Percentiles rank a stretch among this genome's conserved stretches.
These are phyloP conservation scores for Rugalucina vietnamica DNA, from an alignment of 2,888 invertebrate species.

Conservation along the genomic window DNA sequence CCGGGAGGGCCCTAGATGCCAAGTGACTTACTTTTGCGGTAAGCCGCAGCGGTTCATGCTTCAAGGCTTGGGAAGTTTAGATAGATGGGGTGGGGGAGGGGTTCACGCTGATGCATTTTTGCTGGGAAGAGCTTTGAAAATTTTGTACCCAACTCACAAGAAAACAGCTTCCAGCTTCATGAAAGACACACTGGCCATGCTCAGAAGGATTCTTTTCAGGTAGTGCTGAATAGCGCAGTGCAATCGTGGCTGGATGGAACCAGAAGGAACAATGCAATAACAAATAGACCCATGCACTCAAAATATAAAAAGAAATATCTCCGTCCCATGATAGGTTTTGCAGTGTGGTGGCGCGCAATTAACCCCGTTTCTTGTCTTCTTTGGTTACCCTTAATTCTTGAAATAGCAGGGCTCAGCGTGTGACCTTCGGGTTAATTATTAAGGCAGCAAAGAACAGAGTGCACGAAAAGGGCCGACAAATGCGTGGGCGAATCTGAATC, in stretches of 20 bases:
- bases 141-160: no score
- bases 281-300: not conserved
- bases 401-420: not conserved
- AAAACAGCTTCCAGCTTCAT: no score
- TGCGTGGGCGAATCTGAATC: not conserved
- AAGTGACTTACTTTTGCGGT: not conserved
- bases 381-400: not conserved
- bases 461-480: not conserved
- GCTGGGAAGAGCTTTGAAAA: no score
- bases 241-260: not conserved
- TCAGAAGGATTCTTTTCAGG: no score
- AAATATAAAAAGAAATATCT: no score
- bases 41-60: not conserved
- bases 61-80: not conserved
- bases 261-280: not conserved
- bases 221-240: no score
- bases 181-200: no score
- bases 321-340: no score
- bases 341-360: no score
- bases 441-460: not conserved
- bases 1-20: no score
- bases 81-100: not conserved
- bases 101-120: no score
- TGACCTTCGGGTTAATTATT: conserved; percentile 1
- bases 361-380: not conserved